phyloP scores from a whole-genome alignment of 2,888 invertebrate genomes.

The Scaptomyza caliginosa region DNA sequence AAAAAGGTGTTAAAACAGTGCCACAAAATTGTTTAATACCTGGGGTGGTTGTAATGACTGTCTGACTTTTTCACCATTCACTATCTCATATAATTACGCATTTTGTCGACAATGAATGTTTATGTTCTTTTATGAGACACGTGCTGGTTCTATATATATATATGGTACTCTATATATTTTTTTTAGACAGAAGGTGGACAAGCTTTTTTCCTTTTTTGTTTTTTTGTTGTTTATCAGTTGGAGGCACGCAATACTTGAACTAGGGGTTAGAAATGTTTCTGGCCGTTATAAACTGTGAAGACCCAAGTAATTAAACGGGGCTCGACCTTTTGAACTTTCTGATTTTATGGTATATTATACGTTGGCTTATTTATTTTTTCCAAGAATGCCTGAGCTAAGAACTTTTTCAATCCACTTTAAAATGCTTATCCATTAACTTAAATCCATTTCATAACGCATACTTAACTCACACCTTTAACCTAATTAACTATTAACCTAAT shows the following conservation, averaged over 20 bases:
- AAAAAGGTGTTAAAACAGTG: conserved; percentile 76
- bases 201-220: conserved; percentile 23
- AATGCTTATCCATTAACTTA: not conserved
- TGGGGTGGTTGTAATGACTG: conserved; percentile 58
- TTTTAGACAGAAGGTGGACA: conserved; percentile 43
- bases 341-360: not conserved
- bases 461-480: conserved; percentile 29
- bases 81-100: conserved; percentile 64
- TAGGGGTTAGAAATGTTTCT: conserved; percentile 50
- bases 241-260: conserved; percentile 58
- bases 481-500: conserved; percentile 70
- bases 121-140: conserved; percentile 67
- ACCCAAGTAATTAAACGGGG: conserved; percentile 24
- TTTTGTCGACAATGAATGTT: conserved; percentile 76
- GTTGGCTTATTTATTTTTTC: too few species aligned
- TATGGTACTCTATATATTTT: not conserved
- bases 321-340: conserved; percentile 15
- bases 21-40: conserved; percentile 63
- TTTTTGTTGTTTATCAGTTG: conserved; percentile 44
- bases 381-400: not conserved
- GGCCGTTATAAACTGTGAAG: conserved; percentile 47
- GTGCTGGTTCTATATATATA: conserved; percentile 42
- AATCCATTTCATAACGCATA: conserved; percentile 17
- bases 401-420: not conserved
- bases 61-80: conserved; percentile 44